Evolutionary conservation across 2,888 invertebrate species (phyloP).

Genomic region (Papilio elwesi): DNA sequence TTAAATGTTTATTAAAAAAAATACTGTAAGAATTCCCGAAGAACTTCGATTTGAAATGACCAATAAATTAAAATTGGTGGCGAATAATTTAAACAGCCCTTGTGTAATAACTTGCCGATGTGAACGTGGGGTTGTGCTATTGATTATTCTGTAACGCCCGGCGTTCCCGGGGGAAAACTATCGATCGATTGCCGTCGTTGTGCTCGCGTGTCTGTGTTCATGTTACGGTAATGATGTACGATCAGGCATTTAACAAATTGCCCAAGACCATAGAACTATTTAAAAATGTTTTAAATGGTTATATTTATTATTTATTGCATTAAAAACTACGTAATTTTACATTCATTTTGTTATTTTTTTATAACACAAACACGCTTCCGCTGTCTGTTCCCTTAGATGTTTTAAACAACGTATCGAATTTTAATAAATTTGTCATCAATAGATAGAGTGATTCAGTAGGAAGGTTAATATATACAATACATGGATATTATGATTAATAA

Average conservation of each 20-base stretch:
- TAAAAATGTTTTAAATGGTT: too few species aligned
- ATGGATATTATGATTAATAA: too few species aligned
- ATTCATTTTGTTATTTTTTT: too few species aligned
- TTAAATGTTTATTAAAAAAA: too few species aligned
- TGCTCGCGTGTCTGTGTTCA: conserved; percentile 27
- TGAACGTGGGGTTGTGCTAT: conserved; percentile 48
- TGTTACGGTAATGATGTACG: conserved; percentile 30
- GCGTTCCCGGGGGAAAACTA: conserved; percentile 57
- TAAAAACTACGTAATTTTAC: too few species aligned
- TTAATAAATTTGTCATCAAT: too few species aligned
- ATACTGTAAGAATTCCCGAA: not conserved
- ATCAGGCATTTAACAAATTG: not conserved
- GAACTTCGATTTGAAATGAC: not conserved
- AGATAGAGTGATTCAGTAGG: too few species aligned
- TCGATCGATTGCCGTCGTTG: conserved; percentile 50
- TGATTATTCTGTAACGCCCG: conserved; percentile 46
- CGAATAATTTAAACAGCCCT: conserved; percentile 32
- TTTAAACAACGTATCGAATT: too few species aligned
- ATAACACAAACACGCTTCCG: too few species aligned
- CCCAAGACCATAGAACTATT: not conserved
- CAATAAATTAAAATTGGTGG: conserved; percentile 14
- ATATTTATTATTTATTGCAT: too few species aligned
- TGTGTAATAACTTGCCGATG: conserved; percentile 29
- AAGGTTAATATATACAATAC: too few species aligned
- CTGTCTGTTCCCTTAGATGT: too few species aligned